Base-by-base conservation (phyloP, 2,113 vertebrate genomes). In the Orycteropus afer region DNA sequence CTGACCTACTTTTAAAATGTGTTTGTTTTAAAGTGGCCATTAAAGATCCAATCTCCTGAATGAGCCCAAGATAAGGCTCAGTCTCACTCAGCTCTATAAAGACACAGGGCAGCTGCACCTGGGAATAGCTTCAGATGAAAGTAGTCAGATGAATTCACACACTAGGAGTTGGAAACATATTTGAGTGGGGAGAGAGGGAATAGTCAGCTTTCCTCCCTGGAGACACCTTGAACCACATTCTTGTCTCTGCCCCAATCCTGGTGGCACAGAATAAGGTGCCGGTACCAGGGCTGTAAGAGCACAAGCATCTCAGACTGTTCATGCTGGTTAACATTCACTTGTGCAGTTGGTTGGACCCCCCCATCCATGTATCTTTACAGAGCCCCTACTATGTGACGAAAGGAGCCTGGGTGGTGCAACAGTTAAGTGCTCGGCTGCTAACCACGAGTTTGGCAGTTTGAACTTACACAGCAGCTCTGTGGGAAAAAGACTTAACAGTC, bases 11-110 rank as follows among this genome's bases (percentile, higher is more conserved):
- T 95, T 90, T 69, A 51, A 95, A 91, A 84, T 6, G 22, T 71
- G 34, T 84, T 97, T 94, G 55, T 49, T 93, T 95, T 49, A 65
- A 95, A 94, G 53, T 27, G 34, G 2, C 18, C 69, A 59, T 81
- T 73, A 71, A 86, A 86, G 69, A 77, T 79, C 7, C 61, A 89
- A 45, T 79, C 53, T 74, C 51, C 11, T 65, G n/a, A 94, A 69
- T 61, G 53, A 94, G 76, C 69, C 77, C 45, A n/a, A 74, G 42
- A 89, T 79, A 67, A 97, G 97, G 89, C 80, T 4, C 80, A 90
- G 95, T 42, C 81, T 96, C 73, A 40, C 4, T 3, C 59, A 63
- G 27, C 71, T 92, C 55, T 80, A 0, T n/a, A 90, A 86, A 87
- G 59, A 86, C 63, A 57, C n/a, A 22, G 77, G 65, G 27, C 27